These are phyloP conservation scores for Eupristina koningsbergeri DNA, from an alignment of 1,140 invertebrate species.

Conservation along the genomic window DNA sequence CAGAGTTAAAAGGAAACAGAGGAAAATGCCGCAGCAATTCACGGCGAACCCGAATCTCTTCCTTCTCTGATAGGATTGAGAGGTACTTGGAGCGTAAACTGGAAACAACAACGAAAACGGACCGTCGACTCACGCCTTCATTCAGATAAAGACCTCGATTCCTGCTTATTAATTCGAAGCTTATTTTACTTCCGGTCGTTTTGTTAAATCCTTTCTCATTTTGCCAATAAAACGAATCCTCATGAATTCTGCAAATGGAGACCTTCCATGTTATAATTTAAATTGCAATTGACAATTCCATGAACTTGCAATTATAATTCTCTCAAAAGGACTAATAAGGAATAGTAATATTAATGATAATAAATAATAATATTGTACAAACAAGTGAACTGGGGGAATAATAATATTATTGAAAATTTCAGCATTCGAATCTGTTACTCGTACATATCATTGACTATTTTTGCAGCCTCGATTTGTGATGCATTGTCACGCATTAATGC, in stretches of 20 bases:
- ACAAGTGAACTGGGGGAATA: no score
- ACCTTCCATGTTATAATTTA: not conserved
- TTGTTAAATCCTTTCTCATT: constrained; percentile 55
- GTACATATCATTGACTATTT: constrained; percentile 64
- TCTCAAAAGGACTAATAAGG: no score
- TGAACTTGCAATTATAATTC: not conserved
- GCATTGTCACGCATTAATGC: constrained; percentile 62
- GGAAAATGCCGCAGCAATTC: constrained; percentile 57
- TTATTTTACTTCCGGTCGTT: constrained; percentile 65
- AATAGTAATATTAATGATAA: no score
- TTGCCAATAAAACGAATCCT: constrained; percentile 42
- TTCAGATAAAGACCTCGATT: constrained; percentile 69
- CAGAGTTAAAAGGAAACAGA: constrained; percentile 47
- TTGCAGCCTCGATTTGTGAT: constrained; percentile 55
- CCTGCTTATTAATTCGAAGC: constrained; percentile 67
- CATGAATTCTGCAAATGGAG: not conserved
- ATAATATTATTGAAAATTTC: no score
- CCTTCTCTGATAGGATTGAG: constrained; percentile 70
- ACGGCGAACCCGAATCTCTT: constrained; percentile 62
- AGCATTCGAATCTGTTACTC: no score
- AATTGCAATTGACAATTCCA: constrained; percentile 26
- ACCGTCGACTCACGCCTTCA: constrained; percentile 67
- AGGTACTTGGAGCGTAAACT: constrained; percentile 69
- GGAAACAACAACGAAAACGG: constrained; percentile 70
- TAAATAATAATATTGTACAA: no score